Evolutionary conservation across 2,113 vertebrate genomes (phyloP).

Genomic region (cat (Felis catus)): DNA sequence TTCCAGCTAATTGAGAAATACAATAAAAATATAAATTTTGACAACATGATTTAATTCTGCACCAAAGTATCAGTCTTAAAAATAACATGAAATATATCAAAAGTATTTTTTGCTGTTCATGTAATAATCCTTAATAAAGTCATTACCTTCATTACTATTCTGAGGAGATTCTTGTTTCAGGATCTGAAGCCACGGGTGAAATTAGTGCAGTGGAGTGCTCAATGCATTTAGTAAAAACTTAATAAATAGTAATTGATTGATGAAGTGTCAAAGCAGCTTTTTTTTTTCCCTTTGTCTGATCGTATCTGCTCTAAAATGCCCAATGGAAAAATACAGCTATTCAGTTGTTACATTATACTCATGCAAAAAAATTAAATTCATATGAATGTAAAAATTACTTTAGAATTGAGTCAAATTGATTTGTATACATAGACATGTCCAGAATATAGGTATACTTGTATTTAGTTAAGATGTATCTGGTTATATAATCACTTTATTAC

Average conservation of each 20-base stretch:
- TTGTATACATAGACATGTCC: not conserved
- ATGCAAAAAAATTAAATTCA: not conserved
- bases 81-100: not conserved
- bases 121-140: conserved; percentile 47
- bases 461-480: not conserved
- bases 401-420: not conserved
- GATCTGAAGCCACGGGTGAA: conserved; percentile 30
- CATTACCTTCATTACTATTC: conserved; percentile 43
- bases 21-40: not conserved
- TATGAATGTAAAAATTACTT: conserved; percentile 2
- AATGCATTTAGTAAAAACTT: not conserved
- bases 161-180: not conserved
- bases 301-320: not conserved
- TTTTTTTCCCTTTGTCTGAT: not conserved
- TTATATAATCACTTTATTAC: not conserved
- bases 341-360: not conserved
- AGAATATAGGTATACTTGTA: not conserved
- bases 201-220: not conserved
- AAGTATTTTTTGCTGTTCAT: not conserved
- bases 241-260: conserved; percentile 52
- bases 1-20: conserved; percentile 25
- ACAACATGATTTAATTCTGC: not conserved
- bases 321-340: not conserved
- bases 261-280: not conserved
- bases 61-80: not conserved